These are phyloP conservation scores for Lasioglossum villosulum DNA, from an alignment of 2,888 invertebrate genomes.

Conservation along the genomic window DNA sequence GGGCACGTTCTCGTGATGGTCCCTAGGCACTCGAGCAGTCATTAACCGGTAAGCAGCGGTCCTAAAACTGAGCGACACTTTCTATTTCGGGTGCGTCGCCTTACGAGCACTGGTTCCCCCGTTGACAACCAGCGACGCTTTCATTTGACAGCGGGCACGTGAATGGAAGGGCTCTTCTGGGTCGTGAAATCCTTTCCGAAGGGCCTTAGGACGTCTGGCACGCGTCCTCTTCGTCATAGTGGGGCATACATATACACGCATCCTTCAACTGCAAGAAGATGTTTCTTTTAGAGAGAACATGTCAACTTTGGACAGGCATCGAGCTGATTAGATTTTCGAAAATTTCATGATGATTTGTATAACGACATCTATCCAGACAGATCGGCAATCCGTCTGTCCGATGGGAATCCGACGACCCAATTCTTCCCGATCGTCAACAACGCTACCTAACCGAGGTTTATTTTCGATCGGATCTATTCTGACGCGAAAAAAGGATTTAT, in stretches of 20 bases:
- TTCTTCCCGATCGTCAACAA: constrained; percentile 60
- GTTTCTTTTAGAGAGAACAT: not conserved
- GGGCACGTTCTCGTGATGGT: not conserved
- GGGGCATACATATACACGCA: not conserved
- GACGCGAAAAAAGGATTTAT: constrained; percentile 26
- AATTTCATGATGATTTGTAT: not conserved
- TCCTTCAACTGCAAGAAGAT: not conserved
- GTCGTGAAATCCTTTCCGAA: not conserved
- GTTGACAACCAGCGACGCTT: constrained; percentile 66
- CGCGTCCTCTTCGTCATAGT: not conserved
- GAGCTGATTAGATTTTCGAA: not conserved
- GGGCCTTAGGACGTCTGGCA: not conserved
- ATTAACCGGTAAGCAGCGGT: constrained; percentile 53
- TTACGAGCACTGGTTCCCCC: constrained; percentile 27
- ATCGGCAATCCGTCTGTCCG: not conserved
- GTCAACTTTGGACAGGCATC: not conserved
- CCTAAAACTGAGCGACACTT: constrained; percentile 52
- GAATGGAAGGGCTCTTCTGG: constrained; percentile 46
- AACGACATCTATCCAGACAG: not conserved
- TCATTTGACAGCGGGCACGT: constrained; percentile 47
- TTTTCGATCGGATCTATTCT: constrained; percentile 42
- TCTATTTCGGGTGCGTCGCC: constrained; percentile 59
- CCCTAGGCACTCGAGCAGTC: constrained; percentile 27
- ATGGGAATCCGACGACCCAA: constrained; percentile 50
- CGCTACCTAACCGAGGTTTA: constrained; percentile 36